Evolutionary conservation across 2,888 invertebrate genomes (phyloP), one percentile per base, ranked within the genome.

Genomic region (Nemotelus pantherinus): DNA sequence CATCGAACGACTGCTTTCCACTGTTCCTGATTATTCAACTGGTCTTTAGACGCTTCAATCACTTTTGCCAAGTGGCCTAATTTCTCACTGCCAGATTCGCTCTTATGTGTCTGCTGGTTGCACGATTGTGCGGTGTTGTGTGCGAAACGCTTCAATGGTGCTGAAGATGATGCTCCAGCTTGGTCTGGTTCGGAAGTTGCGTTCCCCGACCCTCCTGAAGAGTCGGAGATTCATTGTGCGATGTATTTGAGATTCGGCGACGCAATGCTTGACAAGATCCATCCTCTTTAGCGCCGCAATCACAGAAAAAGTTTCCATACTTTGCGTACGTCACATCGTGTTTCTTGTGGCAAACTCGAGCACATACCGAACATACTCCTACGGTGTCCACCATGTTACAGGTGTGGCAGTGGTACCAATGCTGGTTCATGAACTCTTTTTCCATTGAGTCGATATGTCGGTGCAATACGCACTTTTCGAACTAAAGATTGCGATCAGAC

Each of bases 341-440:
- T 0, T 95, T 96, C 81, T 95, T 92, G 86, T 99, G 99, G 84
- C 99, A 99, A 6, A 99, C 99, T 76, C 96, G 91, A 0, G 98
- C 99, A 88, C 99, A 99, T 25, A 98, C 94, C 0, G 97, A 96
- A 86, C 99, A 99, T 47, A 99, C 98, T 0, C 99, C 99, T 2
- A 98, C 97, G 5, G 98, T 96, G 86, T 99, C 98, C 78, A 98
- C 93, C 99, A 99, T 99, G 86, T 95, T 94, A 87, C 99, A 99
- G 0, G 98, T 98, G 88, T 99, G 98, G 85, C 99, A 99, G 88
- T 99, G 98, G 88, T 99, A 99, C 98, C 98, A 96, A 85, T 96
- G 96, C 85, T 95, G 98, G 88, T 97, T 97, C 95, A 97, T 97
- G 86, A 97, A 99, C 87, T 99, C 98, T 84, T 96, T 96, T 85